phyloP scores from a whole-genome alignment of 2,888 invertebrate species.

The Lepas anatifera region DNA sequence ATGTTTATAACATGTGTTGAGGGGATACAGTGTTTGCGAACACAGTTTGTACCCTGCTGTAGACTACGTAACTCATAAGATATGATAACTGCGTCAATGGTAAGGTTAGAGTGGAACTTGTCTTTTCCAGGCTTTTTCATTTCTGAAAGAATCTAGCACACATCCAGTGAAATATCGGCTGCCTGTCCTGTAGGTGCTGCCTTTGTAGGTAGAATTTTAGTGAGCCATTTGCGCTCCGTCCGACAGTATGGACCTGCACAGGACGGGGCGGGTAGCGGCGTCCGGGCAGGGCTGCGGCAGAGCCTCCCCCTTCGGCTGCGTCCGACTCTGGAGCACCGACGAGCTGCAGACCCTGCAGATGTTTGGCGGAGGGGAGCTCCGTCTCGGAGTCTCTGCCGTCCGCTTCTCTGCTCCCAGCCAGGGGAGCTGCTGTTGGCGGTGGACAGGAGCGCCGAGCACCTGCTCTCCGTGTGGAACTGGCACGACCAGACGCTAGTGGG shows the following conservation, averaged over 20 bases:
- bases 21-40: too few relatives aligned
- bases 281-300: slow-evolving; percentile 78
- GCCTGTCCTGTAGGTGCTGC: too few relatives aligned
- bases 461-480: slow-evolving; percentile 90
- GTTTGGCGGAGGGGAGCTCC: slow-evolving; percentile 82
- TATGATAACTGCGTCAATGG: too few relatives aligned
- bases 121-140: too few relatives aligned
- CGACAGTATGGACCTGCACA: slow-evolving; percentile 70
- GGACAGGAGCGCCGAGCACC: slow-evolving; percentile 77
- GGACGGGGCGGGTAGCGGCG: slow-evolving; percentile 73
- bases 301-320: slow-evolving; percentile 48
- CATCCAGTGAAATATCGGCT: too few relatives aligned
- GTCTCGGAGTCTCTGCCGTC: slow-evolving; percentile 72
- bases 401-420: slow-evolving; percentile 77
- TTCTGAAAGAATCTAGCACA: too few relatives aligned
- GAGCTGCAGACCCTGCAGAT: slow-evolving; percentile 76
- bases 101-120: too few relatives aligned
- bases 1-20: too few relatives aligned
- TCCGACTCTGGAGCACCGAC: slow-evolving; percentile 84
- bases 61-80: too few relatives aligned
- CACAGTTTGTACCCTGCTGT: too few relatives aligned
- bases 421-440: slow-evolving; percentile 77
- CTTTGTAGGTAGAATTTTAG: too few relatives aligned
- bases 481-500: slow-evolving; percentile 85
- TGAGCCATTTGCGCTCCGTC: too few relatives aligned